These are phyloP conservation scores for Hermaeophaga mercurialis DNA, from an alignment of 2,888 invertebrate genomes.

Conservation along the genomic window DNA sequence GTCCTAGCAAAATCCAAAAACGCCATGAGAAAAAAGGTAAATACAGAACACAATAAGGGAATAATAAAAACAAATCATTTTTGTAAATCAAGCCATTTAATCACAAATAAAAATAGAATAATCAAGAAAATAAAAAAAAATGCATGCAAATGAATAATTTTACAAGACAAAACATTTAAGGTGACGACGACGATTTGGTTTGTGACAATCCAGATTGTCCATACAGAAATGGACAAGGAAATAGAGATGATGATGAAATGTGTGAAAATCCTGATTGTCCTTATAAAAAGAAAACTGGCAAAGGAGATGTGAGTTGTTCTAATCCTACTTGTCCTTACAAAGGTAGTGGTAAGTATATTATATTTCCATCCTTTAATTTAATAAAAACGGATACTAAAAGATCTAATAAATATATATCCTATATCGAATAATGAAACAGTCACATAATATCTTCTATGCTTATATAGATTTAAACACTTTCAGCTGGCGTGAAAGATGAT, in stretches of 20 bases:
- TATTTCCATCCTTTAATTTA: too few relatives aligned
- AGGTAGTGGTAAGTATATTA: not conserved
- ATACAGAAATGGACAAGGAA: conserved; percentile 22
- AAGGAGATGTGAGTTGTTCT: conserved; percentile 28
- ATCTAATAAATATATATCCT: too few relatives aligned
- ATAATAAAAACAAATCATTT: too few relatives aligned
- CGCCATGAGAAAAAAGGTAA: not conserved
- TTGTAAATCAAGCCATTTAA: too few relatives aligned
- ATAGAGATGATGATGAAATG: conserved; percentile 1
- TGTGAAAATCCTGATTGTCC: conserved; percentile 21
- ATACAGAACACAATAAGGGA: too few relatives aligned
- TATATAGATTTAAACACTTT: too few relatives aligned
- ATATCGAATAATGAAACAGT: too few relatives aligned
- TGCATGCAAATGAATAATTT: not conserved
- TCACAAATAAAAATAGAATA: too few relatives aligned
- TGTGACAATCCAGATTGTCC: conserved; percentile 44
- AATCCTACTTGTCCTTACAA: conserved; percentile 34
- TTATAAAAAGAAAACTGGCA: conserved; percentile 17
- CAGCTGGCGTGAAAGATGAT: not conserved
- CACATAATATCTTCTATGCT: too few relatives aligned
- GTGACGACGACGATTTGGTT: conserved; percentile 21
- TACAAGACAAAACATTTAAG: not conserved
- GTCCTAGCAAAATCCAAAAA: not conserved
- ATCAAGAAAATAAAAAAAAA: not conserved
- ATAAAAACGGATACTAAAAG: too few relatives aligned